Conservation (phyloP, 2,113 vertebrate species). For the Ameiurus melas region DNA sequence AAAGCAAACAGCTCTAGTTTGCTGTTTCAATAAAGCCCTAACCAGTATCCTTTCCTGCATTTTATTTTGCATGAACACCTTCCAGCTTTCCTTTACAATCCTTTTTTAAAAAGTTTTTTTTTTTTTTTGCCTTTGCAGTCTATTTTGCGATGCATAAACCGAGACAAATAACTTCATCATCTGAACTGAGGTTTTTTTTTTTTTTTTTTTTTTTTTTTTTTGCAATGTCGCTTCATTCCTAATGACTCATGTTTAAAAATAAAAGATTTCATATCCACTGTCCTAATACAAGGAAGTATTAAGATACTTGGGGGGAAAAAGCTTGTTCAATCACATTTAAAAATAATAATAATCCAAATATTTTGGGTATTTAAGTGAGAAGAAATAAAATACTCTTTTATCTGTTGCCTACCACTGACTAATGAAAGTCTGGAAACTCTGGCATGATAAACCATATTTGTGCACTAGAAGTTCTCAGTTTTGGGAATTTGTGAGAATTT, state of each 20-base stretch:
- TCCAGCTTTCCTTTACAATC: not conserved
- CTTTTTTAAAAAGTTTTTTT: conserved; percentile 22
- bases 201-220: too few relatives aligned
- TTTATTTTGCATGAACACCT: conserved; percentile 47
- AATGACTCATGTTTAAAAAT: conserved; percentile 4
- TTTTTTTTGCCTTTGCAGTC: conserved; percentile 11
- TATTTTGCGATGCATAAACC: conserved; percentile 15
- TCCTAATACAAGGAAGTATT: not conserved
- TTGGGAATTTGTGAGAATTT: not conserved
- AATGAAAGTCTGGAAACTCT: not conserved
- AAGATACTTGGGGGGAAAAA: not conserved
- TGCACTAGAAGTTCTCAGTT: not conserved
- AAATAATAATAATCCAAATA: not conserved
- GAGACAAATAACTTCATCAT: conserved; percentile 25
- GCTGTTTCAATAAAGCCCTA: conserved; percentile 61
- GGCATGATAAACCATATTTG: not conserved
- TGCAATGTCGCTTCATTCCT: conserved; percentile 9
- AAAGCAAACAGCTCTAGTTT: conserved; percentile 53
- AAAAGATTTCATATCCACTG: conserved; percentile 12
- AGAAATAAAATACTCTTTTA: not conserved
- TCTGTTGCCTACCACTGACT: not conserved
- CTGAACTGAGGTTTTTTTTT: not conserved
- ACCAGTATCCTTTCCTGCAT: conserved; percentile 53
- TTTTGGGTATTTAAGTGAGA: not conserved
- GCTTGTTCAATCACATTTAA: not conserved